Evolutionary conservation across 2,113 vertebrate genomes (phyloP).

Genomic region (Neotoma lepida): DNA sequence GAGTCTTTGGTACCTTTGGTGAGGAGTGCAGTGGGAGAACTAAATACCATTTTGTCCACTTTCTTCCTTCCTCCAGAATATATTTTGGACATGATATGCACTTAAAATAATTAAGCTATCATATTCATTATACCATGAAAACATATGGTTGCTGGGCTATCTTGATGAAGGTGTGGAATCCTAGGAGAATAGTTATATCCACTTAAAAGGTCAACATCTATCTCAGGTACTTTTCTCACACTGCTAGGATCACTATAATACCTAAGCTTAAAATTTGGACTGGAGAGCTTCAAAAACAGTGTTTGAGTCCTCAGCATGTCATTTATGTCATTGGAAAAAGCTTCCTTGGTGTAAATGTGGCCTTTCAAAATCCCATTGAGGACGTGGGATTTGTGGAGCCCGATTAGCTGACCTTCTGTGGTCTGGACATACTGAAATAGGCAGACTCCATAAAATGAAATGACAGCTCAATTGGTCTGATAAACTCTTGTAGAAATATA

Average conservation of each 20-base stretch:
- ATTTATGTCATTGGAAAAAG: background rate
- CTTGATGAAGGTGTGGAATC: background rate
- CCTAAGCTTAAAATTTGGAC: constrained; percentile 24
- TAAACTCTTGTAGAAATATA: constrained; percentile 9
- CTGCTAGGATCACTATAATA: background rate
- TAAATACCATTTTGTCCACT: background rate
- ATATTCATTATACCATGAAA: constrained; percentile 9
- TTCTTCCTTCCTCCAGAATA: background rate
- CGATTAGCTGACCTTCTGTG: constrained; percentile 4
- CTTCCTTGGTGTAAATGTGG: background rate
- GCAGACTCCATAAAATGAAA: constrained; percentile 11
- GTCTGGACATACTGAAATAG: constrained; percentile 6
- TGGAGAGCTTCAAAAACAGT: constrained; percentile 17
- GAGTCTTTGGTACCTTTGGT: background rate
- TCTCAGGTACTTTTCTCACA: background rate
- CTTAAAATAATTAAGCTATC: background rate
- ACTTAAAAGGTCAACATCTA: background rate
- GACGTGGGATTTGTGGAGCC: constrained; percentile 48
- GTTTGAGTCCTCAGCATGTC: background rate
- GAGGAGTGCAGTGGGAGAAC: too few species aligned
- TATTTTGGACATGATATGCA: background rate
- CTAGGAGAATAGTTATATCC: background rate
- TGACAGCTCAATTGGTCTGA: background rate
- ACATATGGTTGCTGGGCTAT: background rate
- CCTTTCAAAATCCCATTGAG: background rate